Percentiles rank a stretch among this genome's conserved stretches.
Evolutionary conservation across 1,140 invertebrate species (phyloP).

Genomic region (Medauroidea extradentata): DNA sequence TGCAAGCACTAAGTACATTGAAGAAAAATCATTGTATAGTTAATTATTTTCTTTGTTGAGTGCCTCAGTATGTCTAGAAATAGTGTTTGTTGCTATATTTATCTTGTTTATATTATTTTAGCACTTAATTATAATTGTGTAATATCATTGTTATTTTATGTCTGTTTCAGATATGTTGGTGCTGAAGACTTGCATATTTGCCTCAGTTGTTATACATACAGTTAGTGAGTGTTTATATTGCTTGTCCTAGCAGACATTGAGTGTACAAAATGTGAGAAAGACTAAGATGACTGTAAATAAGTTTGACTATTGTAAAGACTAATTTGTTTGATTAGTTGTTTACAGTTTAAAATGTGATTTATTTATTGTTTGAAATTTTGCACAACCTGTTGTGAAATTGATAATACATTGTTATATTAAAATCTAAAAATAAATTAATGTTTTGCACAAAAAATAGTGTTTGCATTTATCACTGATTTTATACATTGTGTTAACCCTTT

Average conservation of each 20-base stretch:
- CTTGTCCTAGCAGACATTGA: neutral
- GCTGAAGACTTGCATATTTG: neutral
- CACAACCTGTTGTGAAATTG: neutral
- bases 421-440: constrained; percentile 9
- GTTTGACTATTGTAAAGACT: neutral
- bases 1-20: no score
- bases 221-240: neutral
- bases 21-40: no score
- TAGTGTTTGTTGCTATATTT: no score
- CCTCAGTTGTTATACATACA: neutral
- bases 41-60: no score
- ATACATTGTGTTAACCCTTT: no score
- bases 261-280: neutral
- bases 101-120: no score
- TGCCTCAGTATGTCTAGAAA: no score
- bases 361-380: neutral
- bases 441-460: no score
- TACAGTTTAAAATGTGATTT: neutral
- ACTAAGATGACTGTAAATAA: neutral
- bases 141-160: neutral
- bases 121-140: neutral
- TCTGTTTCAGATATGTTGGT: neutral
- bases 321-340: neutral
- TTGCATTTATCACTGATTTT: no score
- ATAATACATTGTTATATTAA: neutral